Evolutionary conservation across 1,140 invertebrate species (phyloP).

Genomic region (Heliconius hermathena): DNA sequence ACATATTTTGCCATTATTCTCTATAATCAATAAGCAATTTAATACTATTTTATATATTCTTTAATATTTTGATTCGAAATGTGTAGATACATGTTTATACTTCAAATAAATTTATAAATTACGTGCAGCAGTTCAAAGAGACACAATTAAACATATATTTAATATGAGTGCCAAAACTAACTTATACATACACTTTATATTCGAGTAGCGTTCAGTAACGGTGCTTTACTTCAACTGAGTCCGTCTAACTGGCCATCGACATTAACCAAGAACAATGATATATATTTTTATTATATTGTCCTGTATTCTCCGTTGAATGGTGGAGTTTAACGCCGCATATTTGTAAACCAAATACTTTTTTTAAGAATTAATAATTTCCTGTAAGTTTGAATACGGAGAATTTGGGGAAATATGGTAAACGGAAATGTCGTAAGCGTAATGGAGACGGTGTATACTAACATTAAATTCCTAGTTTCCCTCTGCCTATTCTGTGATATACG

Average conservation of each 20-base stretch:
- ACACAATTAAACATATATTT: not conserved
- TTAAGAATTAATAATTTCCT: too few species aligned
- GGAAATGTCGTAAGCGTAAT: too few species aligned
- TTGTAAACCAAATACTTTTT: not conserved
- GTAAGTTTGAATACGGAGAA: too few species aligned
- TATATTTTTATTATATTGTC: not conserved
- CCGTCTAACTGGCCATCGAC: slow-evolving; percentile 31
- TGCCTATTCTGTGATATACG: too few species aligned
- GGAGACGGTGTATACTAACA: too few species aligned
- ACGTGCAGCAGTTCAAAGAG: not conserved
- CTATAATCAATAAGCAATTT: too few species aligned
- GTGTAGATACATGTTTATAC: too few species aligned
- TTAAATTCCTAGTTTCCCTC: too few species aligned
- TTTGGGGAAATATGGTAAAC: too few species aligned
- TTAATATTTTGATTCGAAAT: too few species aligned
- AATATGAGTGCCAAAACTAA: slow-evolving; percentile 33
- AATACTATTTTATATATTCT: too few species aligned
- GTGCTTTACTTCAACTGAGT: slow-evolving; percentile 44
- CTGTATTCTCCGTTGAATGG: not conserved
- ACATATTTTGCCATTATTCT: too few species aligned
- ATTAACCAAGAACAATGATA: slow-evolving; percentile 14
- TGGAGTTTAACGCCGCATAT: not conserved
- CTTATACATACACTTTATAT: slow-evolving; percentile 43
- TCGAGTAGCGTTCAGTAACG: slow-evolving; percentile 47
- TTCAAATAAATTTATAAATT: not conserved